Conservation (phyloP, 2,888 invertebrate genomes). For the Physocephala rufipes region DNA sequence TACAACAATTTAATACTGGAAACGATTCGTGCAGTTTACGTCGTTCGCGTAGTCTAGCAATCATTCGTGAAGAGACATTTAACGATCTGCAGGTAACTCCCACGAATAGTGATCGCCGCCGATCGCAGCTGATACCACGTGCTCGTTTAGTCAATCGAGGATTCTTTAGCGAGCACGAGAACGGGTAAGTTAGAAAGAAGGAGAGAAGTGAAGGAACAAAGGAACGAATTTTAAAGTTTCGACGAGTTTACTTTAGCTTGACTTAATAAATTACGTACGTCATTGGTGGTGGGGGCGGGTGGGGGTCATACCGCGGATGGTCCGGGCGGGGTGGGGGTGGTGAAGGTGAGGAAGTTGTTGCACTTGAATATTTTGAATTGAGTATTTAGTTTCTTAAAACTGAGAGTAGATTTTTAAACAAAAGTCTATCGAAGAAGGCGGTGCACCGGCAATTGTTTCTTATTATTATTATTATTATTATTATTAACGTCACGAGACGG, state of each 20-base stretch:
- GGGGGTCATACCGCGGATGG: no score
- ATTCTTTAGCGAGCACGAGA: slow-evolving; percentile 77
- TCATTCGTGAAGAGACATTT: slow-evolving; percentile 80
- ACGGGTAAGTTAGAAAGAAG: slow-evolving; percentile 67
- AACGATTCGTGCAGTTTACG: slow-evolving; percentile 70
- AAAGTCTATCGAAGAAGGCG: no score
- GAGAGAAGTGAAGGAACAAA: neutral
- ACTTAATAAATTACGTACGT: neutral
- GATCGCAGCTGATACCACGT: slow-evolving; percentile 82
- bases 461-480: neutral
- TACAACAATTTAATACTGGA: slow-evolving; percentile 57
- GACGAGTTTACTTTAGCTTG: neutral
- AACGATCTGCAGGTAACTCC: slow-evolving; percentile 74
- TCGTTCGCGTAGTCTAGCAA: slow-evolving; percentile 77
- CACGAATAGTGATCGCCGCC: slow-evolving; percentile 72
- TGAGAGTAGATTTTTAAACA: no score
- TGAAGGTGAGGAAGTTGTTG: no score
- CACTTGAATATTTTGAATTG: no score
- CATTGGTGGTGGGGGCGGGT: neutral
- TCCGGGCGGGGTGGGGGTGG: no score
- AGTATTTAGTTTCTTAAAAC: no score
- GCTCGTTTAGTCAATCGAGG: slow-evolving; percentile 81
- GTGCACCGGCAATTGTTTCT: no score
- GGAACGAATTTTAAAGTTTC: neutral
- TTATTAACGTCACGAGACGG: neutral